Base-by-base conservation (phyloP, 2,888 invertebrate genomes). In the Lepidocyrtoides sp. region DNA sequence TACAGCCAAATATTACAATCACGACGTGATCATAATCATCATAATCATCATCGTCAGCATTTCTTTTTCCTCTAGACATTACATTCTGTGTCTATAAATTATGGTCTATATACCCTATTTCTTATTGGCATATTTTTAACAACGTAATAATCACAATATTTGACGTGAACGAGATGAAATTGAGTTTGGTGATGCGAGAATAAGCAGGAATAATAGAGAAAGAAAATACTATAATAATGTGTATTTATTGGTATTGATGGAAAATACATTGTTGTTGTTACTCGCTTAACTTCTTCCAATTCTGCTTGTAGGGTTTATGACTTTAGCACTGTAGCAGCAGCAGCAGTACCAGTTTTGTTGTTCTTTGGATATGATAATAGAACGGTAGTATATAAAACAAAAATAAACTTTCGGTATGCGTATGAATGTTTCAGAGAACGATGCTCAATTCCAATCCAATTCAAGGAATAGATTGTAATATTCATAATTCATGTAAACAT, bases 121-220 rank as follows among this genome's bases (percentile, higher is more conserved):
- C 60, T 60, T 60, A 60, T 60, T 60, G 60, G 60, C 60, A 60
- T n/a, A 7, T 17, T 51, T 17, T 2, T 51, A 10, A 60, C n/a
- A n/a, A n/a, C n/a, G n/a, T 20, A 54, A n/a, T 60, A 60, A 60
- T 26, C 60, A 60, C 26, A 60, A 60, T 60, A 60, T 60, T 60
- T 60, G 12, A 26, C 60, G 4, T 23, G 60, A 23, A 4, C 26
- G 26, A 26, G 12, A 60, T 26, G 60, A 60, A 26, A 26, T 26
- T 26, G 60, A 60, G 20, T 8, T 26, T 60, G 20, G 60, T 60
- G 12, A 60, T 60, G 26, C 8, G 0, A 60, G 60, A 60, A 26
- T 26, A 26, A 60, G 14, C 26, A 60, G 12, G n/a, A n/a, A n/a
- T n/a, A n/a, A 10, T 10, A 54, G 54, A 54, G 54, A 23, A 60